Evolutionary conservation across 2,797 vertebrate genomes (phyloP).

Genomic region (Fratercula arctica): DNA sequence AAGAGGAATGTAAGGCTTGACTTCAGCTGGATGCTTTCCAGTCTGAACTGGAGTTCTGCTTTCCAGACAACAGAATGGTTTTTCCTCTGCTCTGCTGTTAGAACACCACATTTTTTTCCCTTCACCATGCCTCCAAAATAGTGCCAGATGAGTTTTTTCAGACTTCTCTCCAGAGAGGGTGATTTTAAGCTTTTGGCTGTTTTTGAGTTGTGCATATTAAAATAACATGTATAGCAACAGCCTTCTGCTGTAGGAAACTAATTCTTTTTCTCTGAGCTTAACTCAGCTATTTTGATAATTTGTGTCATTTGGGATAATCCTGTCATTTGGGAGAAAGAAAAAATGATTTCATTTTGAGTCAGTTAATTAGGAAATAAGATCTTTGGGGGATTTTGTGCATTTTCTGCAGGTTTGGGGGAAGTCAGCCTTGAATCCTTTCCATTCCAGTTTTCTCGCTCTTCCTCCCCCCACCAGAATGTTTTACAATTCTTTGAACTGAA

Average conservation of each 20-base stretch:
- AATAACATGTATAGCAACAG: conserved; percentile 61
- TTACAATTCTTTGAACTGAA: not conserved
- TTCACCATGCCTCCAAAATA: conserved; percentile 50
- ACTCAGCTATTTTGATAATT: conserved; percentile 67
- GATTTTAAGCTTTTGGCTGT: conserved; percentile 66
- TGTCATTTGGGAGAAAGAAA: conserved; percentile 68
- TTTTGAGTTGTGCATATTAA: conserved; percentile 67
- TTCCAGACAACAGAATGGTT: conserved; percentile 49
- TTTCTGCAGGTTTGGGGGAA: conserved; percentile 49
- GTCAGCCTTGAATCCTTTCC: conserved; percentile 25
- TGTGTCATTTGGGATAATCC: conserved; percentile 54
- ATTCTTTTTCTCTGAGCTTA: conserved; percentile 60
- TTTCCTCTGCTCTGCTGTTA: conserved; percentile 50
- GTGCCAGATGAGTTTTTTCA: conserved; percentile 63
- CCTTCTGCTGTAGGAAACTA: conserved; percentile 62
- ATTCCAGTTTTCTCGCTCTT: not conserved
- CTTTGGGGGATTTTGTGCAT: conserved; percentile 54
- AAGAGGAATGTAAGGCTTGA: conserved; percentile 8
- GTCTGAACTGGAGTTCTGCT: conserved; percentile 41
- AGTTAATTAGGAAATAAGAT: conserved; percentile 67
- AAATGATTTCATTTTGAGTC: conserved; percentile 69
- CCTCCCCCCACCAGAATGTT: not conserved
- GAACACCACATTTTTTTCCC: not conserved
- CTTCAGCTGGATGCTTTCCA: conserved; percentile 59
- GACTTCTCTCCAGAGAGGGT: conserved; percentile 50